phyloP scores from a whole-genome alignment of 2,113 vertebrate species.

The Athene cunicularia region DNA sequence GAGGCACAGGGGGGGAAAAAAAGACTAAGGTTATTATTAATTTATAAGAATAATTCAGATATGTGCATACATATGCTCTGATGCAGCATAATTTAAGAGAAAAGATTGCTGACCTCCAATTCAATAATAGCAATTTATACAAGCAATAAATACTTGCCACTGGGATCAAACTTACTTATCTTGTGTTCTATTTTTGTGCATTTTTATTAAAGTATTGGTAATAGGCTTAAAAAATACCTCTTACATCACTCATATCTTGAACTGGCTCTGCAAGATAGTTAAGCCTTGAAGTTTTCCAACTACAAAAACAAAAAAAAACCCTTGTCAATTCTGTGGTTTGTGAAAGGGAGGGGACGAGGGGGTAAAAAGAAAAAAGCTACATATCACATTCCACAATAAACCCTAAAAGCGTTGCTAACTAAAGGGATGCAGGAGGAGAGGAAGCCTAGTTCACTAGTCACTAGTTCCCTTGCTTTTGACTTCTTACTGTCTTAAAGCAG shows the following conservation, averaged over 20 bases:
- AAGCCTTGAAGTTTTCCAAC: not conserved
- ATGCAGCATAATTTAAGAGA: not conserved
- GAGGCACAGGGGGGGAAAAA: not conserved
- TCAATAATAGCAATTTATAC: not conserved
- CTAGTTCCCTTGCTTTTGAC: not conserved
- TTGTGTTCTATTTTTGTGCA: not conserved
- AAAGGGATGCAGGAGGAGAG: not conserved
- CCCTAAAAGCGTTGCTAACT: not conserved
- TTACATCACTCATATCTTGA: rapidly evolving
- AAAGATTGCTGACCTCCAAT: not conserved
- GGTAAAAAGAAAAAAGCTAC: not conserved
- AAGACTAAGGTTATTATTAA: not conserved
- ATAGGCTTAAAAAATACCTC: not conserved
- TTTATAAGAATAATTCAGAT: not conserved
- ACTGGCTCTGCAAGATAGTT: not conserved
- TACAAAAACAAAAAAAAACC: not conserved
- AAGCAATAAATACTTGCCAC: not conserved
- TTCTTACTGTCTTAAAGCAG: not conserved
- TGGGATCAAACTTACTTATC: not conserved
- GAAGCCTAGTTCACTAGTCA: no score
- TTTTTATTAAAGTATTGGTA: not conserved
- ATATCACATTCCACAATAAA: not conserved
- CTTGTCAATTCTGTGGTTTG: not conserved
- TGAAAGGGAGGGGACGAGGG: not conserved
- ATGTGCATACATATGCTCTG: not conserved